Base-by-base conservation (phyloP, 2,797 vertebrate genomes). In the Epinephelus coioides region DNA sequence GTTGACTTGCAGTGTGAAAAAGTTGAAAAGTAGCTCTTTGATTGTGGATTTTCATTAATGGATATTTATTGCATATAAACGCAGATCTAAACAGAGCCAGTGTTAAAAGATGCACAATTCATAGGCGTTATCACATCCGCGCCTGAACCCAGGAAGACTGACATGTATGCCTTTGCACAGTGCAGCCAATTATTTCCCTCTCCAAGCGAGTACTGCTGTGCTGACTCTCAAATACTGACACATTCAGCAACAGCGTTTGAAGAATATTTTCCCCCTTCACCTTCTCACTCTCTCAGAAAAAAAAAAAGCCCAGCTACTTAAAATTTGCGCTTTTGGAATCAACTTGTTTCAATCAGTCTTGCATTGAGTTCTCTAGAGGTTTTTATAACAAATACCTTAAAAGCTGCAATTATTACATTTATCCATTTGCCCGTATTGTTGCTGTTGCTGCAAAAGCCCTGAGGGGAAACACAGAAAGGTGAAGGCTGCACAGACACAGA, bases 181-280 rank as follows among this genome's bases (percentile, higher is more conserved):
- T 88, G 76, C 86, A 92, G 90, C 92, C 94, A 95, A 95, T 95
- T 95, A 95, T 94, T 94, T 94, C 84, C 79, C 57, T 78, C 73
- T 86, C 79, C 82, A 30, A 81, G 90, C 43, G 62, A 82, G 44
- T 73, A 23, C 79, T 82, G 88, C 84, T 86, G 89, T 87, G 88
- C 90, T 92, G 92, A 91, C 86, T 92, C 87, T 91, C 86, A 92
- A 90, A 90, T 76, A 81, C 90, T 91, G 92, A 92, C 88, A 93
- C 79, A 87, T 91, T 76, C 79, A 73, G 84, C 87, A 84, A 78
- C 79, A 69, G 88, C 40, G 67, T 94, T 92, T 94, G 91, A 94
- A 92, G 88, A 92, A 71, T 79, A 79, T 76, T 78, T 51, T 19
- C 70, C 21, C 84, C 51, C 78, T 72, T 71, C 86, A 90, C 79